Base-by-base conservation (phyloP, 2,888 invertebrate genomes). In the Escarpia spicata region DNA sequence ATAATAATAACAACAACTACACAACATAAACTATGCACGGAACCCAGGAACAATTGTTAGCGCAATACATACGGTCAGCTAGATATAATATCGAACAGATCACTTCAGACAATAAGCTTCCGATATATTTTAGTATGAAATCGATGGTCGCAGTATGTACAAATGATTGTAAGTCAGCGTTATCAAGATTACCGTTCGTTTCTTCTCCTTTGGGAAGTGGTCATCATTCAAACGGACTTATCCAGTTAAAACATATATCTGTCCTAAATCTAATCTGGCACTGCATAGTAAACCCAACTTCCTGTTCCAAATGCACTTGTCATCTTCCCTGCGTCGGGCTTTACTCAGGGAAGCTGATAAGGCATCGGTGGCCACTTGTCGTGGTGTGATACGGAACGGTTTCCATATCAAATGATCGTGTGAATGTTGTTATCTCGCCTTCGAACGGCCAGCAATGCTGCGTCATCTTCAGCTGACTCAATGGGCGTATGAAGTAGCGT, bases 401-500 rank as follows among this genome's bases (percentile, higher is more conserved):
- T 75, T 3, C 75, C 75, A 26, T 75, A 26, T 75, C 19, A 75
- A 3, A 75, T 26, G n/a, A 15, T 26, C 75, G n/a, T 26, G 26
- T 75, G 75, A 26, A 75, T 75, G 75, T 75, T 75, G 26, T 75
- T 75, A 75, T 75, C 75, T 75, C 75, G 19, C 26, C 19, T 75
- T 75, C 19, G 19, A 75, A n/a, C 19, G 75, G 75, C 6, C 75
- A 26, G 19, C 75, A 19, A 19, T 26, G 26, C 26, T 15, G 26
- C 75, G 75, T 75, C 75, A 75, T 75, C 75, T 75, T n/a, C 26
- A 15, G 75, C 75, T 75, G 75, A 75, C n/a, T 75, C 75, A 75
- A 75, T 4, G 75, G 75, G 75, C 75, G 75, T 26, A 75, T 15
- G 75, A 75, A 75, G 75, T 75, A 26, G 75, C 26, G 75, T 2